These are phyloP conservation scores for Taphrorychus bicolor DNA, from an alignment of 2,888 invertebrate species.

Conservation along the genomic window DNA sequence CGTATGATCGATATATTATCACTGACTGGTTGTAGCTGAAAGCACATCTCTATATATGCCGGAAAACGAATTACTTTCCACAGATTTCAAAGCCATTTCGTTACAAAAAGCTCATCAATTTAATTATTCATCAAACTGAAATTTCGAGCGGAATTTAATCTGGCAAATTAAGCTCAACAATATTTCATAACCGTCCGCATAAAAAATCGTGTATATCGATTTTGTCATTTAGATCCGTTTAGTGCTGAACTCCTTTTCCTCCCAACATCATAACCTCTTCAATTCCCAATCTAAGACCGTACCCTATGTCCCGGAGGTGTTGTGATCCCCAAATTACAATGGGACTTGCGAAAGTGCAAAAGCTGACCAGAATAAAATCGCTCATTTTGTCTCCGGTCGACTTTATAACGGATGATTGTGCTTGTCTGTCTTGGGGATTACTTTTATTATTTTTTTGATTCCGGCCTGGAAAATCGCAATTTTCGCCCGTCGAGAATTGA, in stretches of 20 bases:
- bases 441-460: conserved; percentile 35
- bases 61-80: neutral
- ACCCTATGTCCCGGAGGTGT: conserved; percentile 55
- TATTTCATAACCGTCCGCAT: neutral
- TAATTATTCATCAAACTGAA: neutral
- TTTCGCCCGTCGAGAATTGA: neutral
- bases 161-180: neutral
- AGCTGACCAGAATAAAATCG: conserved; percentile 41
- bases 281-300: neutral
- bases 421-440: conserved; percentile 33
- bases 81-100: neutral
- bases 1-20: too few relatives aligned
- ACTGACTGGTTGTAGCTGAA: neutral
- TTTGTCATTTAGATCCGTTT: too few relatives aligned
- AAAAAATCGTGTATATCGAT: neutral
- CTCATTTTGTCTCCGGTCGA: conserved; percentile 36
- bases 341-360: conserved; percentile 41
- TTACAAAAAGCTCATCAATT: neutral
- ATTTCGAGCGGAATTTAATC: neutral
- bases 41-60: neutral
- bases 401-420: conserved; percentile 36
- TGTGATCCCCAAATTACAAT: conserved; percentile 61
- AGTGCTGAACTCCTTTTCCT: neutral
- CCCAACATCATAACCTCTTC: neutral
- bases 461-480: conserved; percentile 15